Conservation (phyloP, 2,113 vertebrate genomes). For the Anguilla rostrata region DNA sequence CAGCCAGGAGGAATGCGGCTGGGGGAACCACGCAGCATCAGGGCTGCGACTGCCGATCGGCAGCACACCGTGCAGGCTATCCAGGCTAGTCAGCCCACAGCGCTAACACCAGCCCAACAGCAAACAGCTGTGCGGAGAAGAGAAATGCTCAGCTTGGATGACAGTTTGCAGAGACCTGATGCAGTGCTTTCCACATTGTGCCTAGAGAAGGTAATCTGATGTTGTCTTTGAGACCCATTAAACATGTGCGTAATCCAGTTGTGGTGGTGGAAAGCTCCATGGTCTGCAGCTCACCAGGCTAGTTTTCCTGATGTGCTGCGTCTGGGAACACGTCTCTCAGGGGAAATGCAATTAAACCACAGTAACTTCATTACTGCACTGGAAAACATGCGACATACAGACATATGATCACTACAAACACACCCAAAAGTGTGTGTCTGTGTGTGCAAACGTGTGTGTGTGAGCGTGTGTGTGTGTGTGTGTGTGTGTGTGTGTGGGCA, state of each 20-base stretch:
- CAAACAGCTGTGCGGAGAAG: not conserved
- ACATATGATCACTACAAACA: not conserved
- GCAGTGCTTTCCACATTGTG: not conserved
- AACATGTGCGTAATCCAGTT: not conserved
- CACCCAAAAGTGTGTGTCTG: not conserved
- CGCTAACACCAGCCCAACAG: too few species aligned
- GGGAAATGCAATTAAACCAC: not conserved
- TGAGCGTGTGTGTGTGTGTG: conserved; percentile 19
- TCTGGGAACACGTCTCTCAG: not conserved
- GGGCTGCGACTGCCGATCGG: conserved; percentile 8
- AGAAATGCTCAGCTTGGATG: not conserved
- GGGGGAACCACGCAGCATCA: conserved; percentile 40
- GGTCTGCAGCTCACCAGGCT: not conserved
- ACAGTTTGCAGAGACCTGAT: not conserved
- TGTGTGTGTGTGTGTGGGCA: not conserved
- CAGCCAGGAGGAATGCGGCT: conserved; percentile 45
- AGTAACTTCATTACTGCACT: not conserved
- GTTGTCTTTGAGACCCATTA: too few species aligned
- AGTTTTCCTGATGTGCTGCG: not conserved
- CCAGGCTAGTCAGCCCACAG: not conserved
- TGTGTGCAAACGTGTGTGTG: not conserved
- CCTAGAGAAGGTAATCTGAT: not conserved
- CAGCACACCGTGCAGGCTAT: not conserved
- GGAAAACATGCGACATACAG: not conserved
- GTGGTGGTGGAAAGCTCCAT: not conserved